Evolutionary conservation across 1,140 invertebrate genomes (phyloP), one percentile per base, ranked within the genome.

Genomic region (Pissodes strobi): DNA sequence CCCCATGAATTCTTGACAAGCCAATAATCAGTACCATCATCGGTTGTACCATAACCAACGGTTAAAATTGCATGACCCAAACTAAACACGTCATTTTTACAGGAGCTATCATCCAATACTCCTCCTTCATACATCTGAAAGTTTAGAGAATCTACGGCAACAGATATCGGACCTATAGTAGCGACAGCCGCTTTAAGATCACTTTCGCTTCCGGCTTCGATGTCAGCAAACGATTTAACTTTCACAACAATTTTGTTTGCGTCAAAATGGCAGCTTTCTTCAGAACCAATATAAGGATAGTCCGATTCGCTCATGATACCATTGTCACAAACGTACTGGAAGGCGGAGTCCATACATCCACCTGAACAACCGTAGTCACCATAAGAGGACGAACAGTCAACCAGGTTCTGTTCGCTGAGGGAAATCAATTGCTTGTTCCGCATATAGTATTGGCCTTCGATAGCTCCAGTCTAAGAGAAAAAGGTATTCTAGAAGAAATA

Each of bases 141-240:
- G n/a, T 17, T 17, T 1, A 13, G 9, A 53, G 96, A 95, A 83
- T 98, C 94, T 74, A 99, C 98, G 59, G 93, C 95, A 52, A 92
- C 84, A 3, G 89, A 85, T 10, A 92, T 74, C 3, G 96, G 95
- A 13, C 96, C 56, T 1, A 59, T 23, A 2, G 27, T 30, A 12
- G 19, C 56, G 1, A 59, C 39, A 48, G 56, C 56, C 27, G 56
- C 39, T 48, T 59, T 21, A 12, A 59, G 41, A 12, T 59, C 39
- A 5, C 9, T 12, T 30, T 59, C 56, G 18, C 56, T 59, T 34
- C 25, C 25, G 17, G 9, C 3, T 4, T 21, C 46, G n/a, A 59
- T 37, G 34, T 59, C 41, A 17, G 46, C 56, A 21, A 38, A 59
- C n/a, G 39, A 45, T 39, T 25, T 34, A 1, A 59, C 45, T 34